These are phyloP conservation scores for Oceanodroma leucorhoa DNA, from an alignment of 2,797 vertebrate genomes.

Conservation along the genomic window DNA sequence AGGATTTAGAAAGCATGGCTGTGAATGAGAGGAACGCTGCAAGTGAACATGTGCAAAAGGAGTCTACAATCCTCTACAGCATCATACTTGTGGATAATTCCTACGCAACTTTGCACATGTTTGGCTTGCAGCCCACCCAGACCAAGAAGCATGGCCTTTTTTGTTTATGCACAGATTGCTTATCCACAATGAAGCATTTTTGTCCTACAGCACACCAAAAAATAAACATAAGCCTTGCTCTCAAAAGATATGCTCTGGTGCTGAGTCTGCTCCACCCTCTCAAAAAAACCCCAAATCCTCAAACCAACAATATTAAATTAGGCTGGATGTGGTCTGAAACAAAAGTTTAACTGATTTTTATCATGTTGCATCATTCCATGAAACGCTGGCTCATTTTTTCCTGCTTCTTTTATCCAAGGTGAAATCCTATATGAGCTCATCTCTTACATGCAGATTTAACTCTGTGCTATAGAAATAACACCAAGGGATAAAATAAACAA, in stretches of 20 bases:
- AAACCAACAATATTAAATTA: neutral
- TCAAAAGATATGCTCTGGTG: neutral
- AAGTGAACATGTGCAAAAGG: neutral
- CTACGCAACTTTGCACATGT: neutral
- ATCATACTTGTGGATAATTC: neutral
- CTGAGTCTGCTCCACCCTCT: neutral
- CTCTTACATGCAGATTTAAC: neutral
- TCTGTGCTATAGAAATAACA: neutral
- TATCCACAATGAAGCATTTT: neutral
- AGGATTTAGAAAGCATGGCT: neutral
- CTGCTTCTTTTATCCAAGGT: neutral
- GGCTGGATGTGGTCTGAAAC: neutral
- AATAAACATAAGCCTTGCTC: neutral
- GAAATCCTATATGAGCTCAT: neutral
- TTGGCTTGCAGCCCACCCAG: slow-evolving; percentile 8
- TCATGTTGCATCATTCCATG: neutral
- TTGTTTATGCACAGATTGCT: neutral
- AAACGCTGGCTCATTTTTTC: neutral
- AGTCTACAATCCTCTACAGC: neutral
- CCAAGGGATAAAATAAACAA: neutral
- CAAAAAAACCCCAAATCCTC: neutral
- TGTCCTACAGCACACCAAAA: neutral
- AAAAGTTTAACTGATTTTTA: neutral
- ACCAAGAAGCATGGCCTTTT: neutral
- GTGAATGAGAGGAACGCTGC: neutral